These are phyloP conservation scores for Coelopa pilipes DNA, from an alignment of 2,888 invertebrate genomes.

Conservation along the genomic window DNA sequence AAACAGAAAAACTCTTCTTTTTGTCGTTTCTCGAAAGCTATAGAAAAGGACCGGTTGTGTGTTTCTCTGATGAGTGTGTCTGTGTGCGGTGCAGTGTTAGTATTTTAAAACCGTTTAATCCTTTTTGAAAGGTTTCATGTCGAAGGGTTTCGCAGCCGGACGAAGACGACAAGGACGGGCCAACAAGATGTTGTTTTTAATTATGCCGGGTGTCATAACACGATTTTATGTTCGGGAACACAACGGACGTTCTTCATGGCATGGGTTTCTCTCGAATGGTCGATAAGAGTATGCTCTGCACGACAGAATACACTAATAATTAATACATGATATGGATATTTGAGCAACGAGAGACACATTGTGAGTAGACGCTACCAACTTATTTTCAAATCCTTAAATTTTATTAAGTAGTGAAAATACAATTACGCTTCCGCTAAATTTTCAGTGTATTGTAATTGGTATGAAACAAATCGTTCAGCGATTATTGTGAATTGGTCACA, in stretches of 20 bases:
- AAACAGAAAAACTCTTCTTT: constrained; percentile 5
- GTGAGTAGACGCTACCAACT: background rate
- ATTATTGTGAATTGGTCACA: no score
- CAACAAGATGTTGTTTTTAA: constrained; percentile 22
- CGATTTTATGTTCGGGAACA: background rate
- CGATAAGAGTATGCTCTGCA: no score
- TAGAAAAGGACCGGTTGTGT: background rate
- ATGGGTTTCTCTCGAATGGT: no score
- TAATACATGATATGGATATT: no score
- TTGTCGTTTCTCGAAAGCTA: background rate
- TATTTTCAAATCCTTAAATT: background rate
- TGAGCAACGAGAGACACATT: no score
- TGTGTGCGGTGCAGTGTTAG: constrained; percentile 16
- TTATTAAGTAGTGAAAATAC: background rate
- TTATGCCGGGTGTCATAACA: constrained; percentile 18
- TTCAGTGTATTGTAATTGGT: background rate
- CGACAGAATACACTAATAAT: no score
- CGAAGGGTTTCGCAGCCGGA: constrained; percentile 9
- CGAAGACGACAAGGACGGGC: background rate
- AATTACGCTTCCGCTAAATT: background rate
- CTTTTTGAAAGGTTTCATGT: constrained; percentile 20
- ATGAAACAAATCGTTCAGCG: background rate
- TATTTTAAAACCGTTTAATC: constrained; percentile 20
- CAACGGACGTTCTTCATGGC: no score
- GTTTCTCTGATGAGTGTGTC: constrained; percentile 1